These are phyloP conservation scores for Eleginops maclovinus DNA, from an alignment of 2,113 vertebrate species.

Conservation along the genomic window DNA sequence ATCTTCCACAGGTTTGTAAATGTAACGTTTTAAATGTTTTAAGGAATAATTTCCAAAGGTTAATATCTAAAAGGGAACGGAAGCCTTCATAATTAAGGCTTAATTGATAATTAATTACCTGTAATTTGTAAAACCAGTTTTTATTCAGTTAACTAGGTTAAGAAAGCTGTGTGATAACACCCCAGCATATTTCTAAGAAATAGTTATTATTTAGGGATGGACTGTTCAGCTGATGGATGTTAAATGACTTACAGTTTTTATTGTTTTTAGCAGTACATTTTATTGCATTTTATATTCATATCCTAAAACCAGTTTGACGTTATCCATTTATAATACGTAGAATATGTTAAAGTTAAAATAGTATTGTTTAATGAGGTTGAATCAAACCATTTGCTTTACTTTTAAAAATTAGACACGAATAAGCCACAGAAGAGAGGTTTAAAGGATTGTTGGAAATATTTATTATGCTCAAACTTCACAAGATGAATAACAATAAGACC, in stretches of 20 bases:
- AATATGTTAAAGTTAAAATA: neutral
- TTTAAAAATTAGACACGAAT: neutral
- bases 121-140: neutral
- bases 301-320: too few species aligned
- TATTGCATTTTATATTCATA: neutral
- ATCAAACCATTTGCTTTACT: neutral
- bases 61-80: neutral
- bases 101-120: too few species aligned
- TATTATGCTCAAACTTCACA: conserved; percentile 59
- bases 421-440: neutral
- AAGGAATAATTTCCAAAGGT: neutral
- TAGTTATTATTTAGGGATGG: neutral
- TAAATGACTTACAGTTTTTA: neutral
- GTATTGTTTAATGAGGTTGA: neutral
- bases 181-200: neutral
- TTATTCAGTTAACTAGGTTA: neutral
- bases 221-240: neutral
- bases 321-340: too few species aligned
- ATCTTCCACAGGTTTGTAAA: neutral
- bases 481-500: conserved; percentile 38
- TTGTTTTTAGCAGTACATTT: neutral
- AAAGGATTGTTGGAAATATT: conserved; percentile 66
- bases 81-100: too few species aligned
- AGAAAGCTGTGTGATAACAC: neutral
- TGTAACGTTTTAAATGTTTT: neutral